Evolutionary conservation across 2,113 vertebrate species (phyloP).

Genomic region (Corythaeola cristata): DNA sequence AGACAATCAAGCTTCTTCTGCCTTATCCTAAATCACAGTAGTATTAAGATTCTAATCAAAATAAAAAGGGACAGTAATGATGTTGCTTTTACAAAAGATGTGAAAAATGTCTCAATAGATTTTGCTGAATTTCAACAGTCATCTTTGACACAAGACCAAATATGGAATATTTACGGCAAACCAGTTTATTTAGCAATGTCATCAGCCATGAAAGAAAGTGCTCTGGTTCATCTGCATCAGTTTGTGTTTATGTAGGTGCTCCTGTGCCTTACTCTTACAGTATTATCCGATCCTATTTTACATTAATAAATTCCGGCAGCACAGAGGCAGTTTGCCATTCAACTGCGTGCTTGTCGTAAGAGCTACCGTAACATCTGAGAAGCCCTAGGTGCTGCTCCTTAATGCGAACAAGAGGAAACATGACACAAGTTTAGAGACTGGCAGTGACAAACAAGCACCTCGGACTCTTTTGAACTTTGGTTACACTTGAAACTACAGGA

Average conservation of each 20-base stretch:
- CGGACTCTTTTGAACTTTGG: constrained; percentile 38
- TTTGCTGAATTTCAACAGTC: background rate
- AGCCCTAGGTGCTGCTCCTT: background rate
- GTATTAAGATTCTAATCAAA: background rate
- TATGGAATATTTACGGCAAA: background rate
- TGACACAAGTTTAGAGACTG: background rate
- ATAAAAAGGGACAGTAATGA: background rate
- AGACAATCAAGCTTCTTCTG: background rate
- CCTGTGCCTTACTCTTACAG: background rate
- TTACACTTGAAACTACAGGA: constrained; percentile 20
- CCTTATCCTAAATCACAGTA: background rate
- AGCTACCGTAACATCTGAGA: background rate
- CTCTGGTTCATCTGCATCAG: background rate
- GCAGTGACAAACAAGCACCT: constrained; percentile 30
- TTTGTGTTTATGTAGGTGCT: background rate
- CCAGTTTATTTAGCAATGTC: background rate
- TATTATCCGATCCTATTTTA: background rate
- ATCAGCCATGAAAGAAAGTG: background rate
- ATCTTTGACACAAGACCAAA: background rate
- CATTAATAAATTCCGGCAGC: constrained; percentile 17
- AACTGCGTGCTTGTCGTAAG: background rate
- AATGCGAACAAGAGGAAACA: constrained; percentile 13
- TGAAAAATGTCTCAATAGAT: background rate
- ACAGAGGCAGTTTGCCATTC: background rate
- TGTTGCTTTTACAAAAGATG: background rate